A percentile compares a stretch with the other conserved stretches of the same genome.
phyloP scores from a whole-genome alignment of 2,113 vertebrate genomes.

The Cairina moschata region DNA sequence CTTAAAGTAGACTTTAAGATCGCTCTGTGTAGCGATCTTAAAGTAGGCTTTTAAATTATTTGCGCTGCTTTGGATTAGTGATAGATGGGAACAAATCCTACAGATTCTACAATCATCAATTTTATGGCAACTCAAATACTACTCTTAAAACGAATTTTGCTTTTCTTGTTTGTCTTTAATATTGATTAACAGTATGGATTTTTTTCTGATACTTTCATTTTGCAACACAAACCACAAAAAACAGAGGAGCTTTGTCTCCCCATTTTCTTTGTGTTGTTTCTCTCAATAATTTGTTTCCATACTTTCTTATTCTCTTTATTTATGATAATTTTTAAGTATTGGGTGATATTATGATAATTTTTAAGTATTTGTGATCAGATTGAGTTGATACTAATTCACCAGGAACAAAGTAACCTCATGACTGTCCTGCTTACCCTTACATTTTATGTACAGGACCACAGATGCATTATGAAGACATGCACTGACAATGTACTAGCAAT shows the following conservation, averaged over 20 bases:
- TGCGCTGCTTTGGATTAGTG: not conserved
- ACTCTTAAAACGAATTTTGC: not conserved
- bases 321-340: not conserved
- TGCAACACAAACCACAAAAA: not conserved
- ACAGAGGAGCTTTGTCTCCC: not conserved
- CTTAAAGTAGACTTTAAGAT: slow-evolving; percentile 25
- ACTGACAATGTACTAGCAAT: not conserved
- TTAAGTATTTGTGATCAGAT: not conserved
- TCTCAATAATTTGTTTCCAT: not conserved
- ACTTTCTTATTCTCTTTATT: not conserved
- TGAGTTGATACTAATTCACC: not conserved
- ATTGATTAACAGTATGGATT: not conserved
- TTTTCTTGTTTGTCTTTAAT: not conserved
- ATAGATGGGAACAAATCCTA: not conserved
- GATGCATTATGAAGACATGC: not conserved
- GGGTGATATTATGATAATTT: not conserved
- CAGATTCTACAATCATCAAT: not conserved
- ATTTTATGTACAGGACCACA: not conserved
- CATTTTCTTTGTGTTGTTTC: not conserved
- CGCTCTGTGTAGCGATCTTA: too few species aligned
- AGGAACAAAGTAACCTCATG: not conserved
- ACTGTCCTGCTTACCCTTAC: not conserved
- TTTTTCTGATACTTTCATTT: not conserved
- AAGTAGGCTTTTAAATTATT: slow-evolving; percentile 17
- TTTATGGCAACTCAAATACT: not conserved